These are phyloP conservation scores for Semotilus atromaculatus DNA, from an alignment of 2,797 vertebrate genomes.

Conservation along the genomic window DNA sequence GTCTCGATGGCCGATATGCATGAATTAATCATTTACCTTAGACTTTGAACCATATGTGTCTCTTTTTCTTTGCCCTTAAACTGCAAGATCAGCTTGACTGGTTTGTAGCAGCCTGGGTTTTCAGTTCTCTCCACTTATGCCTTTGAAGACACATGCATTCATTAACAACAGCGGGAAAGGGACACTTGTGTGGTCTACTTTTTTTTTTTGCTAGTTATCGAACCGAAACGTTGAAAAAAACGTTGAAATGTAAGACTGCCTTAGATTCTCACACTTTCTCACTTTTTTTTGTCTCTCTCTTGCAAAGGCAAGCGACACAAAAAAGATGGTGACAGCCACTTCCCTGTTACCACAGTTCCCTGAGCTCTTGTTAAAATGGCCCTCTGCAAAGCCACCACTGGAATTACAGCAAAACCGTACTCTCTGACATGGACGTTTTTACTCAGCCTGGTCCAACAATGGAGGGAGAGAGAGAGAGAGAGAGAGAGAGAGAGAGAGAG, in stretches of 20 bases:
- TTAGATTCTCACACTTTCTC: constrained; percentile 37
- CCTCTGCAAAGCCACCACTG: constrained; percentile 53
- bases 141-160: constrained; percentile 33
- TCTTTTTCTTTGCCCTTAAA: constrained; percentile 23
- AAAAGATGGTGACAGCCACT: constrained; percentile 62
- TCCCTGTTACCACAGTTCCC: constrained; percentile 54
- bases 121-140: not conserved
- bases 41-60: constrained; percentile 12
- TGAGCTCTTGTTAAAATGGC: constrained; percentile 61
- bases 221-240: not conserved
- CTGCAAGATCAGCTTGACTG: constrained; percentile 23
- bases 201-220: constrained; percentile 16
- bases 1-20: not conserved
- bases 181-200: constrained; percentile 23
- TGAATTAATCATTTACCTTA: constrained; percentile 27
- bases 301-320: constrained; percentile 43
- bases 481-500: not conserved
- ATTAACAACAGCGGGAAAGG: constrained; percentile 9
- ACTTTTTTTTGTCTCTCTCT: constrained; percentile 15
- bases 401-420: constrained; percentile 53
- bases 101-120: not conserved
- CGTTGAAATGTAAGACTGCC: constrained; percentile 2
- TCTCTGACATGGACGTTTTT: constrained; percentile 55
- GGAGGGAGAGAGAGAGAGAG: not conserved
- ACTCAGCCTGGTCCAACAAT: constrained; percentile 24